These are phyloP conservation scores for Thunnus thynnus DNA, from an alignment of 2,113 vertebrate genomes.

Conservation along the genomic window DNA sequence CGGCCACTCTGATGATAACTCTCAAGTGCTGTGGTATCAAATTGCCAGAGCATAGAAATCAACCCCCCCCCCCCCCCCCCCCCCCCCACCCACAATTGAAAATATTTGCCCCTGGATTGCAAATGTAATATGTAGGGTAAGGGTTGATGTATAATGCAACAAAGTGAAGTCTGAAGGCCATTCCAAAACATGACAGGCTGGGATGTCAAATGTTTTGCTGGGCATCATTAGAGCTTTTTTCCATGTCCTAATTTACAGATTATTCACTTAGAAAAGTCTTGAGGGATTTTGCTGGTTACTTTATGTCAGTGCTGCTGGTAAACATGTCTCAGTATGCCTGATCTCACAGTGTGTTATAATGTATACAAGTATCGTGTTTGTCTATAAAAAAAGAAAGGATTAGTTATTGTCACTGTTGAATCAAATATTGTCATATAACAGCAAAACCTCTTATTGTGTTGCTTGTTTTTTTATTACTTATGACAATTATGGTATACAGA, in stretches of 20 bases:
- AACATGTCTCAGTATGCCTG: conserved; percentile 33
- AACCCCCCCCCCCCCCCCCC: conserved; percentile 14
- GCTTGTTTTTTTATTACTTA: background rate
- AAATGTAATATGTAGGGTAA: conserved; percentile 75
- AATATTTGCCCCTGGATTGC: conserved; percentile 78
- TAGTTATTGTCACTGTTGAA: background rate
- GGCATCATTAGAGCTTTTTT: conserved; percentile 73
- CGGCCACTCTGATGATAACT: conserved; percentile 74
- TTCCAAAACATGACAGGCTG: conserved; percentile 65
- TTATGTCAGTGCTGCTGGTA: conserved; percentile 49
- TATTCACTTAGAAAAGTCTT: conserved; percentile 62
- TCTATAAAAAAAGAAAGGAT: background rate
- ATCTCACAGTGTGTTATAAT: background rate
- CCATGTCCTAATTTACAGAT: conserved; percentile 68
- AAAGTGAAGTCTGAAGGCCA: conserved; percentile 76
- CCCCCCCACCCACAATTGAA: conserved; percentile 72
- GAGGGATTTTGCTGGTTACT: conserved; percentile 53
- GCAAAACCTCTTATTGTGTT: background rate
- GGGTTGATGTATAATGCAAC: conserved; percentile 81
- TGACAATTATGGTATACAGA: background rate
- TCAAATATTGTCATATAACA: background rate
- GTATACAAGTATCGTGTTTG: conserved; percentile 1
- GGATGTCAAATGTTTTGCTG: conserved; percentile 72
- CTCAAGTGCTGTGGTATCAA: conserved; percentile 77
- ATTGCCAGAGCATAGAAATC: conserved; percentile 73